Evolutionary conservation across 1,140 invertebrate genomes (phyloP), one percentile per base, ranked within the genome.

Genomic region (Lasioglossum baleicum): DNA sequence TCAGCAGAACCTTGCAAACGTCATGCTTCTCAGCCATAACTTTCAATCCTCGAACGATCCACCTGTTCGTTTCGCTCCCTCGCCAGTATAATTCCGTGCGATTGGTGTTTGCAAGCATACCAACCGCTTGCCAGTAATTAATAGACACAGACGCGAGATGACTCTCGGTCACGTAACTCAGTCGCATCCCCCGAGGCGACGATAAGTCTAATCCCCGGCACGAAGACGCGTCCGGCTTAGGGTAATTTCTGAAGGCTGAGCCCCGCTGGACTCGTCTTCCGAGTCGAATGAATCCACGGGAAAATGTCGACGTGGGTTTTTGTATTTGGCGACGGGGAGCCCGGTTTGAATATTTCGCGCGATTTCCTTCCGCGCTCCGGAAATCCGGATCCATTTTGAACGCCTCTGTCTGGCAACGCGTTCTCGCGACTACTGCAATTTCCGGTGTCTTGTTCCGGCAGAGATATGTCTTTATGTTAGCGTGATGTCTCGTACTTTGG

Each of bases 321-420:
- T 51, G 61, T 61, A 61, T 77, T 77, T 13, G 7, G 10, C 22
- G 7, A 15, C 51, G 1, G 65, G 75, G 70, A 8, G 26, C 48
- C 13, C 48, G 20, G 35, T 61, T 60, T 75, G 44, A 31, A 75
- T 64, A n/a, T 58, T 67, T 44, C 11, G 48, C 51, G 35, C 31
- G 56, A 75, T 44, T 75, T 60, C 6, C 31, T 42, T 56, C 10
- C 13, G 22, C 17, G 11, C 35, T 10, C 10, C 35, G 63, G 6
- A 65, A 65, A 11, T 42, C 40, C 64, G 42, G 64, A 20, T 20
- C n/a, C 31, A 63, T 35, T 35, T 63, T 26, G 31, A 4, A 3
- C 8, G 0, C n/a, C 60, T 13, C 35, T 35, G 35, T 35, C 35
- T 35, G 35, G 35, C 35, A 35, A 35, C 35, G 35, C 35, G 35